Percentiles rank a stretch among this genome's conserved stretches.
Conservation (phyloP, 2,113 vertebrate species). For the Ceyx melanurus region DNA sequence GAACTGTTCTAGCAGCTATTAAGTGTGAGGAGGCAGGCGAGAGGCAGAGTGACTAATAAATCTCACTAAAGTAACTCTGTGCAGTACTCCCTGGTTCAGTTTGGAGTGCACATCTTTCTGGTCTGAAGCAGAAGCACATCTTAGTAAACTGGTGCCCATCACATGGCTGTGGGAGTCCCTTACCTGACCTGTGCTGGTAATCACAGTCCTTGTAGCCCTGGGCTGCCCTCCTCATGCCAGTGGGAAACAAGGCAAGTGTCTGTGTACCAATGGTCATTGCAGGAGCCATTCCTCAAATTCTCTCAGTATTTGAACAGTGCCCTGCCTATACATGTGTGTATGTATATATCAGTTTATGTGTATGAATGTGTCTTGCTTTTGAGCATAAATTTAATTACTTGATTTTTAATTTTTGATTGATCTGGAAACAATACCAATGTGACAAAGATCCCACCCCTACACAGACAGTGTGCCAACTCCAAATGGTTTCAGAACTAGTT, state of each 20-base stretch:
- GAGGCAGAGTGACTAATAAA: neutral
- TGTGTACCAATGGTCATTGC: neutral
- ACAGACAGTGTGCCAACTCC: neutral
- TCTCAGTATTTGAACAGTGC: neutral
- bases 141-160: neutral
- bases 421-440: neutral
- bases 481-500: neutral
- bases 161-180: fast-evolving
- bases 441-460: neutral
- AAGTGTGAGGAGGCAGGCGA: neutral
- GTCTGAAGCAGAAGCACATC: neutral
- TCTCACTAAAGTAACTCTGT: neutral
- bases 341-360: fast-evolving
- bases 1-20: neutral
- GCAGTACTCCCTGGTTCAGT: neutral
- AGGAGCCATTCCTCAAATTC: neutral
- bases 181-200: neutral
- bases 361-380: neutral
- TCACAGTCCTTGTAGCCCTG: neutral
- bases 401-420: neutral
- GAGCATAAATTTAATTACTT: neutral
- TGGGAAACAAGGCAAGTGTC: neutral
- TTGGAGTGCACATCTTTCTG: neutral
- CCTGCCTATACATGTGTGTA: neutral
- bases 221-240: neutral